Base-by-base conservation (phyloP, 2,113 vertebrate species). In the Okapia johnstoni region DNA sequence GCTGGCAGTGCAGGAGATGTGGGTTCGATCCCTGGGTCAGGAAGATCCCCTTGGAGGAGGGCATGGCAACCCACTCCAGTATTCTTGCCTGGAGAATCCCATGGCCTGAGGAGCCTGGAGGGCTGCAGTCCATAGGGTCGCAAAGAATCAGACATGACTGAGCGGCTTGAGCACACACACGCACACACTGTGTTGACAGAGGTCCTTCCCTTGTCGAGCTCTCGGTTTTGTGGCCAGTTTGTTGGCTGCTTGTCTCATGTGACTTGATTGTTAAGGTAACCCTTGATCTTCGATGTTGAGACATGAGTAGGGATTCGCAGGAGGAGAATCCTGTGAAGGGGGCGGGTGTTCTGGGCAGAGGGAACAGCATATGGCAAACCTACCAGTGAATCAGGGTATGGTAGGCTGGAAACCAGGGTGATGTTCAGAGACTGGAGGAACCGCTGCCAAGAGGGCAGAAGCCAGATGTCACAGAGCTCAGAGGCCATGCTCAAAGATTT, bases 361-460 rank as follows among this genome's bases (percentile, higher is more conserved):
- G 95, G 94, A 94, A 93, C 28, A 88, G 66, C 36, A 16, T 79
- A 25, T 88, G 63, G 76, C 90, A 81, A 97, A 40, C 60, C 60
- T 81, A 33, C 70, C 90, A 81, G 16, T 63, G 52, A 79, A 48
- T 85, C 66, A 55, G 13, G 25, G 7, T 77, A 11, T n/a, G 46
- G 43, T 36, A 4, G 36, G 43, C 54, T 84, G 28, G 77, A 52
- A 91, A 40, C 36, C 3, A 12, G 25, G 43, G 40, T 25, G 23
- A 48, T 23, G 17, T 23, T 63, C 50, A 83, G 83, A 96, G 58
- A 40, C 43, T 43, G 61, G 66, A 80, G 63, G 86, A 87, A 60
- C 81, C 0, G 30, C 60, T 85, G 28, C 93, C 43, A 28, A 93
- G 80, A 63, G 30, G 36, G 40, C 58, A 86, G 76, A 73, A 66